These are phyloP conservation scores for Cuniculus paca DNA, from an alignment of 2,797 vertebrate species.

Conservation along the genomic window DNA sequence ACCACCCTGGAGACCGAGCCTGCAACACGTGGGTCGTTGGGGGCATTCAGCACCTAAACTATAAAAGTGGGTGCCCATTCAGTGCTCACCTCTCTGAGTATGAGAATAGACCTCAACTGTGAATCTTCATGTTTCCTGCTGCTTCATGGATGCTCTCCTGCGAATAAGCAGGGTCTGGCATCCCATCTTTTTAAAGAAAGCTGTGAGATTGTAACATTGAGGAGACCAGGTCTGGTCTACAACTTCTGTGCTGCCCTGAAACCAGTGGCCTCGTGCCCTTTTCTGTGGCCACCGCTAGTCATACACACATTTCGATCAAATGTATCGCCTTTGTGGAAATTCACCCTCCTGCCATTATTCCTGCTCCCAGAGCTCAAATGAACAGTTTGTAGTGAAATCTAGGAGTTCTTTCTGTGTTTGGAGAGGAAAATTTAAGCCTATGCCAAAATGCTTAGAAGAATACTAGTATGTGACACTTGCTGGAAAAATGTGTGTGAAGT, in stretches of 20 bases:
- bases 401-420: not conserved
- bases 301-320: not conserved
- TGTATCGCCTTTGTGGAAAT: not conserved
- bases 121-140: not conserved
- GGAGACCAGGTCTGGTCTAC: not conserved
- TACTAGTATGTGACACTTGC: not conserved
- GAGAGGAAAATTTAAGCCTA: constrained; percentile 52
- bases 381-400: not conserved
- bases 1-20: not conserved
- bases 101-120: not conserved
- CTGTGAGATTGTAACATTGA: not conserved
- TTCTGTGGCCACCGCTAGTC: not conserved
- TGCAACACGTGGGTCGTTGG: not conserved
- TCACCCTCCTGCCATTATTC: constrained; percentile 1
- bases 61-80: not conserved
- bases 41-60: not conserved
- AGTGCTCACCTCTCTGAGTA: not conserved
- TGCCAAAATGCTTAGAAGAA: not conserved
- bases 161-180: not conserved
- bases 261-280: not conserved
- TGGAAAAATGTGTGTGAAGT: not conserved
- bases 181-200: not conserved
- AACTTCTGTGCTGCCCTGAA: not conserved
- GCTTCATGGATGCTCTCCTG: not conserved
- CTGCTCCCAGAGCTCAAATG: constrained; percentile 11